A percentile compares a stretch with the other conserved stretches of the same genome.
Conservation (phyloP, 2,113 vertebrate species). For the Erinaceus europaeus region DNA sequence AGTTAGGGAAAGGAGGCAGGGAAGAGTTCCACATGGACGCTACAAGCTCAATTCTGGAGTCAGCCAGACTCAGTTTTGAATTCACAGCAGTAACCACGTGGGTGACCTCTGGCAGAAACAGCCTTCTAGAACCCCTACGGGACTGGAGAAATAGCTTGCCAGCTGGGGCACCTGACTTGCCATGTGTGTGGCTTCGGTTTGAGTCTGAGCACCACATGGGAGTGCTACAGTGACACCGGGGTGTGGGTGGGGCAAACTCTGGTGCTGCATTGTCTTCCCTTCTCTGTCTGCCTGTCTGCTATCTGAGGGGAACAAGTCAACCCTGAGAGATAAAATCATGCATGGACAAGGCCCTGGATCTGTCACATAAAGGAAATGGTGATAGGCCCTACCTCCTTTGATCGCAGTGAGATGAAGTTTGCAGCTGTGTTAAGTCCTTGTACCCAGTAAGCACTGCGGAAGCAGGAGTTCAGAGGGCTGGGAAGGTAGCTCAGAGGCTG, state of each 20-base stretch:
- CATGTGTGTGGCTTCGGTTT: not conserved
- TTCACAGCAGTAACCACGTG: not conserved
- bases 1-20: not conserved
- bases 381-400: not conserved
- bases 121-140: not conserved
- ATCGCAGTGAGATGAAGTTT: too few relatives aligned
- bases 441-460: too few relatives aligned
- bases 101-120: not conserved
- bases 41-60: conserved; percentile 4
- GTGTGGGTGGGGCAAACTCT: too few relatives aligned
- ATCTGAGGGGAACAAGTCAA: too few relatives aligned
- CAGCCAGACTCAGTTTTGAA: not conserved
- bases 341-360: not conserved
- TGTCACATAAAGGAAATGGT: too few relatives aligned
- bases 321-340: not conserved
- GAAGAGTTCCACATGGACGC: not conserved
- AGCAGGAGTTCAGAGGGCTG: not conserved
- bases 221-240: not conserved
- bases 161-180: not conserved
- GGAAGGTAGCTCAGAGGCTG: not conserved
- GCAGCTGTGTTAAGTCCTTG: too few relatives aligned
- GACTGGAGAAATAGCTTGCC: not conserved
- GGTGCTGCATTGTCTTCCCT: too few relatives aligned
- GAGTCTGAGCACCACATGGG: not conserved
- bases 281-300: too few relatives aligned